Evolutionary conservation across 2,113 vertebrate genomes (phyloP).

Genomic region (Geococcyx californianus): DNA sequence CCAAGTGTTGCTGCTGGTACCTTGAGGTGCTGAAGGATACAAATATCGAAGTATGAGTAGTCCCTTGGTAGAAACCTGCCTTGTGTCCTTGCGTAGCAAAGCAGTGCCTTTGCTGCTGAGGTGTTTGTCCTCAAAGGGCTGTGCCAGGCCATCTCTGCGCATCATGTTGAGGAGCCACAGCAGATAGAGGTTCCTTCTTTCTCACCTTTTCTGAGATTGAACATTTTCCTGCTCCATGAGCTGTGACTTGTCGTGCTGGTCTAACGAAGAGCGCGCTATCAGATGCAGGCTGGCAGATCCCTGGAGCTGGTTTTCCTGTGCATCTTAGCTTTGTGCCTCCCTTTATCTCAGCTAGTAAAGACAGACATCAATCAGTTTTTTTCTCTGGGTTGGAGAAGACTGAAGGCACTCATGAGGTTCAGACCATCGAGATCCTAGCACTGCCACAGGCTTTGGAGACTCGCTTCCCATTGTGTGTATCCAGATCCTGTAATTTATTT

Average conservation of each 20-base stretch:
- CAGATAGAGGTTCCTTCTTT: not conserved
- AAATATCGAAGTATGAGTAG: not conserved
- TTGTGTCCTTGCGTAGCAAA: not conserved
- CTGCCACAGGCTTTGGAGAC: not conserved
- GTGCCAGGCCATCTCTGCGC: not conserved
- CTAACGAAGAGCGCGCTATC: not conserved
- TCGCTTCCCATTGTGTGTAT: accelerated
- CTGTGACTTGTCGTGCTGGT: not conserved
- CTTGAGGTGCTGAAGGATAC: not conserved
- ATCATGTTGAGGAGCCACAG: not conserved
- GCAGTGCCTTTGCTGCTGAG: not conserved
- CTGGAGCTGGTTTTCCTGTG: not conserved
- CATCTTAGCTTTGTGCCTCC: not conserved
- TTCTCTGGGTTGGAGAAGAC: not conserved
- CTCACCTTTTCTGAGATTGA: not conserved
- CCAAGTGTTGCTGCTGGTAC: not conserved
- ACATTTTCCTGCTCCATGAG: not conserved
- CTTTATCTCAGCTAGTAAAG: not conserved
- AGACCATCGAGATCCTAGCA: not conserved
- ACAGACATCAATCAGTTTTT: not conserved
- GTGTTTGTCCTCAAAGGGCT: not conserved
- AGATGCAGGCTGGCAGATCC: not conserved
- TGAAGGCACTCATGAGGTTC: not conserved
- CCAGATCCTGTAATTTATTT: not conserved
- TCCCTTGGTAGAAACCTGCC: not conserved